These are phyloP conservation scores for Steinernema feltiae DNA, from an alignment of 1,140 invertebrate species.

Conservation along the genomic window DNA sequence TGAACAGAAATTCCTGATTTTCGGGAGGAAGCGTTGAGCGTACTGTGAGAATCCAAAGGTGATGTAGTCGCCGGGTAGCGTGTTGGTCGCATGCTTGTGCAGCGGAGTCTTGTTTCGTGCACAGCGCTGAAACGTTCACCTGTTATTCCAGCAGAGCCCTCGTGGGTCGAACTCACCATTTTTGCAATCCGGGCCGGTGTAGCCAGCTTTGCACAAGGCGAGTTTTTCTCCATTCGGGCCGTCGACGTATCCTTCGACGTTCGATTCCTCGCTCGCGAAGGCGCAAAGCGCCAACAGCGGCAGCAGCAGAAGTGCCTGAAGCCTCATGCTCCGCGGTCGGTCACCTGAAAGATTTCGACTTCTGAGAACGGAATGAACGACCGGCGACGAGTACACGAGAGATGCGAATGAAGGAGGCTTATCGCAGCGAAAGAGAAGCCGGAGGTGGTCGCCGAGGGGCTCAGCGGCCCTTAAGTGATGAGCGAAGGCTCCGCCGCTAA, in stretches of 20 bases:
- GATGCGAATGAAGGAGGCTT: not conserved
- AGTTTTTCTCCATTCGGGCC: not conserved
- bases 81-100: no score
- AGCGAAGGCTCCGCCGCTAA: slow-evolving; percentile 1
- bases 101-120: no score
- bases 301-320: not conserved
- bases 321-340: not conserved
- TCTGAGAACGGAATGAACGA: not conserved
- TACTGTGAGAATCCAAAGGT: not conserved
- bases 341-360: slow-evolving; percentile 11
- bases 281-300: not conserved
- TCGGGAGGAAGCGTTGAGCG: no score
- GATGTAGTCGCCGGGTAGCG: not conserved
- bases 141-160: no score
- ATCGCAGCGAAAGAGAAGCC: not conserved
- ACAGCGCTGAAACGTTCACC: no score
- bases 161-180: no score
- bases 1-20: no score
- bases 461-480: not conserved
- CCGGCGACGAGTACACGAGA: not conserved
- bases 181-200: not conserved
- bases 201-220: not conserved
- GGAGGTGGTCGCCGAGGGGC: not conserved
- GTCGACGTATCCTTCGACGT: not conserved
- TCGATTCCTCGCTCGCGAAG: not conserved